A percentile compares a stretch with the other conserved stretches of the same genome.
These are phyloP conservation scores for Crenichthys baileyi DNA, from an alignment of 2,797 vertebrate species.

Conservation along the genomic window DNA sequence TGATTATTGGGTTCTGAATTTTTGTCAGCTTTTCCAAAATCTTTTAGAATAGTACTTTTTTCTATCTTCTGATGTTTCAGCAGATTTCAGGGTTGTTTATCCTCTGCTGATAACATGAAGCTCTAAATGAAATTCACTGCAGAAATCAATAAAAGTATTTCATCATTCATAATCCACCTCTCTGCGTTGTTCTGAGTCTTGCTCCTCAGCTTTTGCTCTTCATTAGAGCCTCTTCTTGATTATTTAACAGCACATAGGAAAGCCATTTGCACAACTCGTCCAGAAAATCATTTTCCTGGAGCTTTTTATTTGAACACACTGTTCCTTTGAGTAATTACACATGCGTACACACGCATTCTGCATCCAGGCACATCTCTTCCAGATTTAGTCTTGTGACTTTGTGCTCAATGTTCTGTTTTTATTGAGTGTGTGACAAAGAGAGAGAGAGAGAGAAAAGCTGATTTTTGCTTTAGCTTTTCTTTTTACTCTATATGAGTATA, in stretches of 20 bases:
- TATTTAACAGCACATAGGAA: slow-evolving; percentile 53
- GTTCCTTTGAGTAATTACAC: slow-evolving; percentile 43
- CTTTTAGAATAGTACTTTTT: not conserved
- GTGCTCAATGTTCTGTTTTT: slow-evolving; percentile 17
- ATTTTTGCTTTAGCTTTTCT: slow-evolving; percentile 5
- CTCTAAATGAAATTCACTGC: slow-evolving; percentile 45
- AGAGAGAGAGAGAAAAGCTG: not conserved
- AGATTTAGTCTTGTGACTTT: slow-evolving; percentile 56
- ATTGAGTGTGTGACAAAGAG: slow-evolving; percentile 9
- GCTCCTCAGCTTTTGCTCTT: slow-evolving; percentile 46
- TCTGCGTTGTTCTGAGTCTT: slow-evolving; percentile 15
- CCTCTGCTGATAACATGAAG: slow-evolving; percentile 31
- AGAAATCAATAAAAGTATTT: slow-evolving; percentile 56
- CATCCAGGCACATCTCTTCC: slow-evolving; percentile 27
- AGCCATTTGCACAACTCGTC: slow-evolving; percentile 54
- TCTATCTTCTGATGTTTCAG: not conserved
- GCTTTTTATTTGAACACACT: slow-evolving; percentile 39
- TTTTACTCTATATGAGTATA: not conserved
- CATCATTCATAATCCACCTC: slow-evolving; percentile 64
- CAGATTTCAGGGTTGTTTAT: slow-evolving; percentile 12
- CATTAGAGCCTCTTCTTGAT: slow-evolving; percentile 45
- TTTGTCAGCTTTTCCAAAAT: not conserved
- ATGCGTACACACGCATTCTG: slow-evolving; percentile 4
- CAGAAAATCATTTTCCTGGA: slow-evolving; percentile 47
- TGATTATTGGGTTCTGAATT: not conserved